Percentiles rank a stretch among this genome's conserved stretches.
Evolutionary conservation across 1,140 invertebrate species (phyloP).

Genomic region (Elymnias hypermnestra): DNA sequence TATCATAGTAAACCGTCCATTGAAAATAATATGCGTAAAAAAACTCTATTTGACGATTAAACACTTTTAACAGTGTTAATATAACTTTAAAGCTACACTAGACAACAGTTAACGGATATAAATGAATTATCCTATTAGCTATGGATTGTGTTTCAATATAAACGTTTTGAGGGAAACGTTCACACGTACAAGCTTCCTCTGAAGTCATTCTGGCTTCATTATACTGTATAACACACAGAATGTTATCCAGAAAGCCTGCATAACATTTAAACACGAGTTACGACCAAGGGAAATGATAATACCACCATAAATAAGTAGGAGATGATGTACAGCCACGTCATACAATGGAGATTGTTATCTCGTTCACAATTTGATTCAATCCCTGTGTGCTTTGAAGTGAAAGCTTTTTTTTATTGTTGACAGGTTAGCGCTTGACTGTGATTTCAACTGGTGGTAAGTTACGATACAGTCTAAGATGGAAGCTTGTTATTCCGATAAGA

Average conservation of each 20-base stretch:
- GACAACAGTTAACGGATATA: neutral
- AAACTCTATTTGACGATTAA: too few species aligned
- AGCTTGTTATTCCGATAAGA: too few species aligned
- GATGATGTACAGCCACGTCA: slow-evolving; percentile 22
- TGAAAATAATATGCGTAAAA: too few species aligned
- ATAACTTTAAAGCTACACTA: too few species aligned
- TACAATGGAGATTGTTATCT: slow-evolving; percentile 8
- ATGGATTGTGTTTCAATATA: slow-evolving; percentile 2
- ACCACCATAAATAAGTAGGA: slow-evolving; percentile 22
- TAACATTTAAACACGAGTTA: slow-evolving; percentile 6
- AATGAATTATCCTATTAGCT: neutral
- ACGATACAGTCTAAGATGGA: too few species aligned
- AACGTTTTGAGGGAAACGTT: neutral
- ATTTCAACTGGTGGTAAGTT: too few species aligned
- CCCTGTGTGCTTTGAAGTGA: too few species aligned
- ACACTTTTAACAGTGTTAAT: too few species aligned
- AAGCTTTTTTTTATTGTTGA: too few species aligned
- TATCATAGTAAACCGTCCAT: too few species aligned
- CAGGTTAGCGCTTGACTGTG: too few species aligned
- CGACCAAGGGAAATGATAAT: slow-evolving; percentile 23
- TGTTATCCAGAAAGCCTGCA: neutral
- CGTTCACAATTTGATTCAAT: too few species aligned
- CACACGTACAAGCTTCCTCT: neutral
- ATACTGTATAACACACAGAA: slow-evolving; percentile 7
- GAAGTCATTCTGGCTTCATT: slow-evolving; percentile 5